Conservation (phyloP, 2,797 vertebrate genomes). For the Meriones psammophilus region DNA sequence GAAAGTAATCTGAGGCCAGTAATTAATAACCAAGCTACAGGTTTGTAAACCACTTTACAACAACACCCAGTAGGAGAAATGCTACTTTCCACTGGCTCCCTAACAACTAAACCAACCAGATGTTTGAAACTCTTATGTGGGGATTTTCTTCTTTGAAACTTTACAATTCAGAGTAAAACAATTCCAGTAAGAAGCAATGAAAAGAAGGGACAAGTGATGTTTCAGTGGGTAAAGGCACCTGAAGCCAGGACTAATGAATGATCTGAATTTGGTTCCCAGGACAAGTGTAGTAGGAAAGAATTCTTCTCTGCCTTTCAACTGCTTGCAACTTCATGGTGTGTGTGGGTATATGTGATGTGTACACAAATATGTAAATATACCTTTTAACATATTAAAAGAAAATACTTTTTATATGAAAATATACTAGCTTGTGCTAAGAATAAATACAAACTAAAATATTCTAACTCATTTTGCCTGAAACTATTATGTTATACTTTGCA, state of each 20-base stretch:
- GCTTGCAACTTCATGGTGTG: neutral
- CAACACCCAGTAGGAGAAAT: neutral
- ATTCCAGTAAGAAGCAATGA: neutral
- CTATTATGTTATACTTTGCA: neutral
- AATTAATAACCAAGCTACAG: neutral
- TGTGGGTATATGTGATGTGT: neutral
- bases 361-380: neutral
- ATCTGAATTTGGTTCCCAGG: neutral
- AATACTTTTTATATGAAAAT: conserved; percentile 21
- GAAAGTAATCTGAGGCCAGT: neutral
- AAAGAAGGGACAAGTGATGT: neutral
- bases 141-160: neutral
- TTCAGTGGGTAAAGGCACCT: no score
- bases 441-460: neutral
- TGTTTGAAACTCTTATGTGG: neutral
- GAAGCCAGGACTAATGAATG: neutral
- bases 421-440: neutral
- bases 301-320: neutral
- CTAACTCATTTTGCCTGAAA: neutral
- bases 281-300: no score
- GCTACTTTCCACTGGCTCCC: neutral
- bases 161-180: neutral
- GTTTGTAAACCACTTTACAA: accelerated
- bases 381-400: neutral
- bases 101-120: neutral